Evolutionary conservation across 2,113 vertebrate species (phyloP).

Genomic region (Zosterops pallidus): DNA sequence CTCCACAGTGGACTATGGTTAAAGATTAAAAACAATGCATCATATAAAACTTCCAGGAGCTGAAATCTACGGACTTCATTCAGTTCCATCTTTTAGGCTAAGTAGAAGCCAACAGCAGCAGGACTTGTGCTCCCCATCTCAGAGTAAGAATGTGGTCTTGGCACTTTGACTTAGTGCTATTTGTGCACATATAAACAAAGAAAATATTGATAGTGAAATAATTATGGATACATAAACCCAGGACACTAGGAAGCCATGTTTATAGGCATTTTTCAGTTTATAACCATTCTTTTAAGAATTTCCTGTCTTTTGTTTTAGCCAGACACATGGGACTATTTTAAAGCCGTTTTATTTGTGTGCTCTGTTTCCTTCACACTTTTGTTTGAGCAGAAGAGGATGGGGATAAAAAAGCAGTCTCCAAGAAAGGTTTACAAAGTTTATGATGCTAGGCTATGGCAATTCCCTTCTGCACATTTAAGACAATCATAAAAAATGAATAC

Average conservation of each 20-base stretch:
- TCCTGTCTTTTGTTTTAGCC: conserved; percentile 53
- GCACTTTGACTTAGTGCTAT: background rate
- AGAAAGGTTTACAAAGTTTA: conserved; percentile 32
- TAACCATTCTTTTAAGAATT: conserved; percentile 23
- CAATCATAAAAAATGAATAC: background rate
- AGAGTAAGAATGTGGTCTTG: background rate
- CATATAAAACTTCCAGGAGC: background rate
- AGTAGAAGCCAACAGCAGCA: background rate
- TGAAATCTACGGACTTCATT: background rate
- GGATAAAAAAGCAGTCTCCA: background rate
- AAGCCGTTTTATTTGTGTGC: conserved; percentile 37
- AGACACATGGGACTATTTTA: conserved; percentile 31
- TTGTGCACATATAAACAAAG: background rate
- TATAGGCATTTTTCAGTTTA: conserved; percentile 36
- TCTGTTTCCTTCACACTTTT: conserved; percentile 46
- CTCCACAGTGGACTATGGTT: background rate
- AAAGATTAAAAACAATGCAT: background rate
- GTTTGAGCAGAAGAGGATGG: conserved; percentile 27
- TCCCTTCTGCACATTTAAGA: conserved; percentile 12
- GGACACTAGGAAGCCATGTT: background rate
- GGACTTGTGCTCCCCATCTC: background rate
- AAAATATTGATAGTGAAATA: background rate
- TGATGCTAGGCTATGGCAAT: background rate
- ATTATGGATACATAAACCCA: background rate
- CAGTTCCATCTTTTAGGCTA: background rate